These are phyloP conservation scores for Hypolimnas misippus DNA, from an alignment of 2,888 invertebrate genomes.

Conservation along the genomic window DNA sequence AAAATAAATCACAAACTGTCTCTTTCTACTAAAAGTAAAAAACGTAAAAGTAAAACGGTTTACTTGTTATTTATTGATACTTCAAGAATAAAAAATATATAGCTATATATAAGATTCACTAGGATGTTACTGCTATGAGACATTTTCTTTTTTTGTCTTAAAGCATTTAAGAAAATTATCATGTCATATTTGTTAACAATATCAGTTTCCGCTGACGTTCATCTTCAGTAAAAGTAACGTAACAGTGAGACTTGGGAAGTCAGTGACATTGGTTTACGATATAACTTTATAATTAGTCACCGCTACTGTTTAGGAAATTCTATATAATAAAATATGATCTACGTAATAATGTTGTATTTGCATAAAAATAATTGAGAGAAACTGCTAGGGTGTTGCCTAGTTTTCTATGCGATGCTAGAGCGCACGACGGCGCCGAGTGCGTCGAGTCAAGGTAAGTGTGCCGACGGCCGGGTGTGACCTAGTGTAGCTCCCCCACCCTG, in stretches of 20 bases:
- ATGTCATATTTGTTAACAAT: background rate
- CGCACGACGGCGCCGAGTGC: constrained; percentile 61
- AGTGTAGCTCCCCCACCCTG: constrained; percentile 77
- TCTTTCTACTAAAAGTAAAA: too few relatives aligned
- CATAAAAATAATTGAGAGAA: constrained; percentile 56
- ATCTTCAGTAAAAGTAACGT: background rate
- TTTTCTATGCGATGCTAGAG: constrained; percentile 69
- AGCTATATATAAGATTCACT: too few relatives aligned
- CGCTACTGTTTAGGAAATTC: background rate
- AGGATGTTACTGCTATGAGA: too few relatives aligned
- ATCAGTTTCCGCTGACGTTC: background rate
- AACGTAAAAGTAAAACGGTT: too few relatives aligned
- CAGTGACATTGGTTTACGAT: background rate
- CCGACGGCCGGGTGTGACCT: constrained; percentile 81
- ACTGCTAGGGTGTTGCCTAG: constrained; percentile 65
- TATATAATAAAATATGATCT: constrained; percentile 15
- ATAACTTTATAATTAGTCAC: background rate
- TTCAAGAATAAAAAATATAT: too few relatives aligned
- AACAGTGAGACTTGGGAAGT: background rate
- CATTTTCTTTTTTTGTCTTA: too few relatives aligned
- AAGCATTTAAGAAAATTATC: background rate
- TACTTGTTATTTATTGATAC: too few relatives aligned
- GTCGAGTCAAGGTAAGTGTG: constrained; percentile 83
- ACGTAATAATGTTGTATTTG: constrained; percentile 43
- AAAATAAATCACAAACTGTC: too few relatives aligned